These are phyloP conservation scores for Ctenochaetus hawaiiensis DNA, from an alignment of 2,797 vertebrate genomes.

Conservation along the genomic window DNA sequence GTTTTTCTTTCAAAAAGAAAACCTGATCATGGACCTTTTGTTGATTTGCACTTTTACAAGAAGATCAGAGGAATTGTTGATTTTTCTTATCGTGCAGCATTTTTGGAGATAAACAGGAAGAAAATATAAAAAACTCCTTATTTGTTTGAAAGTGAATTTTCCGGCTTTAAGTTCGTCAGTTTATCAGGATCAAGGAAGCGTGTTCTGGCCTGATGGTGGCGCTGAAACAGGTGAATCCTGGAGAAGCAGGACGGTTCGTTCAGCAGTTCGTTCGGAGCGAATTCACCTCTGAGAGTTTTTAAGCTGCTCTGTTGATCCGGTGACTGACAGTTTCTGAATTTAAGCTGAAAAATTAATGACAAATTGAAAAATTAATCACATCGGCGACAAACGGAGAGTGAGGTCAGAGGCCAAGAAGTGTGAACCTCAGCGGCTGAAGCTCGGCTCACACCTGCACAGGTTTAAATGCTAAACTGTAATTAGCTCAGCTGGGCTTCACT, in stretches of 20 bases:
- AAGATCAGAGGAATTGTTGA: background rate
- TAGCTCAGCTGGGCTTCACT: conserved; percentile 39
- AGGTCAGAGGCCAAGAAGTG: conserved; percentile 17
- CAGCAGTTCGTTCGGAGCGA: no score
- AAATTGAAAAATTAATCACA: conserved; percentile 30
- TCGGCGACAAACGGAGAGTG: conserved; percentile 9
- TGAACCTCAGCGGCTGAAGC: background rate
- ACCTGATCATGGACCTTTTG: background rate
- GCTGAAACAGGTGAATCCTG: no score
- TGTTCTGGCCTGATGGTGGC: background rate
- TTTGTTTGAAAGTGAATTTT: no score
- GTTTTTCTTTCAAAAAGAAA: conserved; percentile 44
- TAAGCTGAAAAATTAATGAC: conserved; percentile 23
- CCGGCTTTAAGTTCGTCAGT: no score
- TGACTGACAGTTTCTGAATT: background rate
- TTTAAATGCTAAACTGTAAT: conserved; percentile 49
- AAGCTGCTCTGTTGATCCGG: conserved; percentile 3
- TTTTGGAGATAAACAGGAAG: background rate
- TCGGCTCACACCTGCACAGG: conserved; percentile 27
- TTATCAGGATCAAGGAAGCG: background rate
- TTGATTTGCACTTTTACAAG: no score
- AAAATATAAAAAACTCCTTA: no score
- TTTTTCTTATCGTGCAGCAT: background rate
- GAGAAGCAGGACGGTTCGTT: no score
- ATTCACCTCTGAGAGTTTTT: background rate